Base-by-base conservation (phyloP, 2,888 invertebrate genomes). In the Pycnomerus fuliginosus region DNA sequence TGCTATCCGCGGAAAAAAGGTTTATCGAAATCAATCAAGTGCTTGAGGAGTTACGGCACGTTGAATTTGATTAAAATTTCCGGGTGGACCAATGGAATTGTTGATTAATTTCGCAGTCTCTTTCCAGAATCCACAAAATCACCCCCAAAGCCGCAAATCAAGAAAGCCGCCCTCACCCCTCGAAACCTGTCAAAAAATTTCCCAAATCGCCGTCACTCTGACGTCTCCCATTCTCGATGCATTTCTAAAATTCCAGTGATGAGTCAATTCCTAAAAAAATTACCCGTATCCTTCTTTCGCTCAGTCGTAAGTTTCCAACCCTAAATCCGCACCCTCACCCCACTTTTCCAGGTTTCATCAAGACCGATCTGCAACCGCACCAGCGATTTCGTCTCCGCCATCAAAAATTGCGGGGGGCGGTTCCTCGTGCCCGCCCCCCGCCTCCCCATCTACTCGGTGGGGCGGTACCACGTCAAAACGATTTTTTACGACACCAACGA, bases 251-350 rank as follows among this genome's bases (percentile, higher is more conserved):
- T 43, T 43, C 25, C 25, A 4, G 34, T 25, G 25, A 43, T 43
- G 43, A 36, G 31, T 37, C 13, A 28, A 23, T 43, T 43, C 29
- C 22, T 43, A 13, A 43, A 43, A 32, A 43, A 43, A 25, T 20
- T 37, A 2, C 23, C 43, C 16, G 16, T 12, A 22, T 32, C 37
- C 20, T 43, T 43, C 17, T 37, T 43, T 12, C 35, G 43, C 12
- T 11, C 31, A 20, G 10, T 37, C 12, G 43, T 43, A 37, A 37
- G 43, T 37, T 4, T 2, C n/a, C 3, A 10, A 2, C 10, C 1
- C 2, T 17, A 16, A 11, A 13, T 24, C 27, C 11, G 8, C 10
- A 16, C 4, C 24, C 24, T 23, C 24, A 23, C 13, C 4, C n/a
- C 3, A 7, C 8, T 2, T 3, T 29, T 29, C 16, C 28, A 43